Evolutionary conservation across 2,797 vertebrate species (phyloP).

Genomic region (Muraenolepis orangiensis): DNA sequence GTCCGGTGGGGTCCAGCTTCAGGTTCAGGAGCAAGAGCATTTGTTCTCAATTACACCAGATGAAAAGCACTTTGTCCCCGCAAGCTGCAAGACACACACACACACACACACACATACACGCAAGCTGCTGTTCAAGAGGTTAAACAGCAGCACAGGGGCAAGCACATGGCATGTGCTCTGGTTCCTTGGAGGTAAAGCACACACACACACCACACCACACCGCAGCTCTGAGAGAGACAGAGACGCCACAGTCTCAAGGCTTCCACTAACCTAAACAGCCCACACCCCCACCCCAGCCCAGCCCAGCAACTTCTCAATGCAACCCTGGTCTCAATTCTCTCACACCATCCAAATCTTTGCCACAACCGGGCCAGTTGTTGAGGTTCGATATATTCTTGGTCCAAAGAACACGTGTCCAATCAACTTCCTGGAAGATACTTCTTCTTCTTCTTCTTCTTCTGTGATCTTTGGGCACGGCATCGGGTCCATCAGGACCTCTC

Average conservation of each 20-base stretch:
- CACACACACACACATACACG: not conserved
- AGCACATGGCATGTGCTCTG: slow-evolving; percentile 53
- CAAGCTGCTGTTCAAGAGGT: slow-evolving; percentile 13
- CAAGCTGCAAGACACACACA: slow-evolving; percentile 20
- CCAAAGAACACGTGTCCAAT: not conserved
- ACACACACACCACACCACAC: too few relatives aligned
- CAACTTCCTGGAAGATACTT: not conserved
- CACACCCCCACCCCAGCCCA: not conserved
- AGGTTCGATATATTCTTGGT: slow-evolving; percentile 46
- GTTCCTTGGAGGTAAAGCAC: slow-evolving; percentile 50
- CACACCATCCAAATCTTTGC: slow-evolving; percentile 66
- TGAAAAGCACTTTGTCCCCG: slow-evolving; percentile 54
- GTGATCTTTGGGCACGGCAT: not conserved
- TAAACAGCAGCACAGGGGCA: slow-evolving; percentile 43
- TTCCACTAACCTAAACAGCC: not conserved
- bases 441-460: not conserved
- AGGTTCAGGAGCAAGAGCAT: slow-evolving; percentile 47
- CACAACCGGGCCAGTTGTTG: slow-evolving; percentile 60
- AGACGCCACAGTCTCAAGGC: slow-evolving; percentile 40
- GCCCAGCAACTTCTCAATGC: slow-evolving; percentile 30
- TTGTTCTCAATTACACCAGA: slow-evolving; percentile 75
- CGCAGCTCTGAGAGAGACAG: slow-evolving; percentile 41
- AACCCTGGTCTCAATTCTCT: slow-evolving; percentile 57
- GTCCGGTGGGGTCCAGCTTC: slow-evolving; percentile 51
- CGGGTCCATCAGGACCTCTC: slow-evolving; percentile 16